phyloP scores from a whole-genome alignment of 2,888 invertebrate genomes.

The Galerucella nymphaeae region DNA sequence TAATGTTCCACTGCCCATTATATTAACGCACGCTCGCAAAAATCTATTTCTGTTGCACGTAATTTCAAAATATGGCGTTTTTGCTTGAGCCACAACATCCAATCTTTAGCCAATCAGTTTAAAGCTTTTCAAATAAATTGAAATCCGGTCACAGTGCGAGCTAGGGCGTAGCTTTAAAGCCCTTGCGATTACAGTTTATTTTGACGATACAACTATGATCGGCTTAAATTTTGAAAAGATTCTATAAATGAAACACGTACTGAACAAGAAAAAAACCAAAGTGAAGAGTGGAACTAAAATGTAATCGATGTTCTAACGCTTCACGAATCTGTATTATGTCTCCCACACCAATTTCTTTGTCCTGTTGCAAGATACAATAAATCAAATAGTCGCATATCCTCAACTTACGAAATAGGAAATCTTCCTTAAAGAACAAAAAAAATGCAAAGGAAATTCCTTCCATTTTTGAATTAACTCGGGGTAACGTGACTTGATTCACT shows the following conservation, averaged over 20 bases:
- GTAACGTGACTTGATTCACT: not conserved
- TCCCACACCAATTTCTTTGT: not conserved
- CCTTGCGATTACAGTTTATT: too few species aligned
- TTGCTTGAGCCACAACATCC: too few species aligned
- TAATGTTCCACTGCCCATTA: conserved; percentile 29
- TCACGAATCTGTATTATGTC: too few species aligned
- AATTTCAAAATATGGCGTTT: not conserved
- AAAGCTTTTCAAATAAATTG: too few species aligned
- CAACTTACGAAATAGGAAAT: conserved; percentile 2
- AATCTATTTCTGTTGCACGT: not conserved
- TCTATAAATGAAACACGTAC: too few species aligned
- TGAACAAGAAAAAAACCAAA: too few species aligned
- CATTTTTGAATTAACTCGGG: conserved; percentile 7
- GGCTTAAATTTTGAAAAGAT: too few species aligned
- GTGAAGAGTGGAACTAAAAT: too few species aligned
- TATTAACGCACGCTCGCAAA: conserved; percentile 27
- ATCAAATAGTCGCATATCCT: conserved; percentile 4
- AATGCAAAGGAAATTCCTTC: conserved; percentile 8
- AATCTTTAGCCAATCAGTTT: not conserved
- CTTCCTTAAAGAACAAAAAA: not conserved
- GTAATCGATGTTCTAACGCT: too few species aligned
- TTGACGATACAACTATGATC: too few species aligned
- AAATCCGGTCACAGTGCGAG: too few species aligned
- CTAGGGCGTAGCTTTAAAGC: too few species aligned
- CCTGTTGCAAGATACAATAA: not conserved